phyloP scores from a whole-genome alignment of 1,140 invertebrate genomes.

The Anastatus disparis region DNA sequence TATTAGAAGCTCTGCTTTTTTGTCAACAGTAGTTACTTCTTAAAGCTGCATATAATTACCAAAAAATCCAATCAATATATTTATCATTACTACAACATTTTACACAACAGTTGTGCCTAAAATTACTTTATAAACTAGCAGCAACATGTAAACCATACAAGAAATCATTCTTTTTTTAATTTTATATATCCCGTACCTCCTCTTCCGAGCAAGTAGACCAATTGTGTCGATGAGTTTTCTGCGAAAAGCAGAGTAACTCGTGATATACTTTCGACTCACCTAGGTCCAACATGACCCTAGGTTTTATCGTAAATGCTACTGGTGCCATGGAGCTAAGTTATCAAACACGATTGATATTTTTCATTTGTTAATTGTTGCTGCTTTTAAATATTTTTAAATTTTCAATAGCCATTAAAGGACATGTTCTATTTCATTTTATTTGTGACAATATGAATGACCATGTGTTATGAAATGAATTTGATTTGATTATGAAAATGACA shows the following conservation, averaged over 20 bases:
- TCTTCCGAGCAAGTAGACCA: conserved; percentile 62
- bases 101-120: conserved; percentile 21
- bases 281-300: conserved; percentile 63
- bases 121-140: conserved; percentile 31
- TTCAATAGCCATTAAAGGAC: conserved; percentile 7
- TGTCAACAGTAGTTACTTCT: conserved; percentile 1
- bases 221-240: conserved; percentile 61
- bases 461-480: no score
- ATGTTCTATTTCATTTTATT: not conserved
- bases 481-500: not conserved
- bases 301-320: conserved; percentile 65
- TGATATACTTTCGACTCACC: conserved; percentile 66
- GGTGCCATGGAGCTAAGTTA: conserved; percentile 61
- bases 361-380: conserved; percentile 27
- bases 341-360: conserved; percentile 38
- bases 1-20: conserved; percentile 7
- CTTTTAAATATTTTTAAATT: conserved; percentile 11
- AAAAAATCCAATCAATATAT: conserved; percentile 18
- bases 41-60: conserved; percentile 3
- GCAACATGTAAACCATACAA: conserved; percentile 39
- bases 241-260: conserved; percentile 65
- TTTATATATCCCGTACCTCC: conserved; percentile 52
- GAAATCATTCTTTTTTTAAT: conserved; percentile 19
- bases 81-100: conserved; percentile 18
- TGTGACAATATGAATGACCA: no score